Evolutionary conservation across 2,113 vertebrate genomes (phyloP).

Genomic region (Coreoperca whiteheadi): DNA sequence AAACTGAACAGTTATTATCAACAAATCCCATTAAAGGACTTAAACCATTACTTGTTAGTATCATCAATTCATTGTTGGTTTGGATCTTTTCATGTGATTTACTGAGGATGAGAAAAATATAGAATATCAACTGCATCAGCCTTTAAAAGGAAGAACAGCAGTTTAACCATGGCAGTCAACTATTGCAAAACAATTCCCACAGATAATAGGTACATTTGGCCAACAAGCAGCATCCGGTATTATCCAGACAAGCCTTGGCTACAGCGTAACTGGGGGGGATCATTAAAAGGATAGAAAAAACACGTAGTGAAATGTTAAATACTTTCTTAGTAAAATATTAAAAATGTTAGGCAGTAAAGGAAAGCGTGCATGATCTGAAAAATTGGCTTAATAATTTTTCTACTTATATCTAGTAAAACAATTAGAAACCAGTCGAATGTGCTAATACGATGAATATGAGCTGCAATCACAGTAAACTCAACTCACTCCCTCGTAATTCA

Average conservation of each 20-base stretch:
- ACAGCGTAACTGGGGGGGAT: neutral
- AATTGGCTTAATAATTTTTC: neutral
- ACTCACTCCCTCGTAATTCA: conserved; percentile 4
- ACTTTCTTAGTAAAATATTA: neutral
- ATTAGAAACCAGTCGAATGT: neutral
- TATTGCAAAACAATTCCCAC: neutral
- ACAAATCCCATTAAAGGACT: neutral
- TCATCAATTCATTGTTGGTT: neutral
- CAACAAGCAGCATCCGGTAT: neutral
- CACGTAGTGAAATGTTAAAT: neutral
- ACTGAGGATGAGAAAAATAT: neutral
- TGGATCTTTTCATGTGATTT: neutral
- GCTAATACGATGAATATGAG: neutral
- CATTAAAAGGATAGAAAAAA: neutral
- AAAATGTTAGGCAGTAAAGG: neutral
- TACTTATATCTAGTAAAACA: neutral
- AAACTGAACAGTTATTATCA: neutral
- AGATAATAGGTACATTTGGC: neutral
- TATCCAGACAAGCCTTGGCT: neutral
- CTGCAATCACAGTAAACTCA: neutral
- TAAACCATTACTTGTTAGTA: neutral
- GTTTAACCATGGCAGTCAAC: neutral
- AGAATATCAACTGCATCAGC: neutral
- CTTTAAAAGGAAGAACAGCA: neutral
- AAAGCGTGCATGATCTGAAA: neutral